Conservation (phyloP, 1,140 invertebrate species). For the Drosophila takahashii region DNA sequence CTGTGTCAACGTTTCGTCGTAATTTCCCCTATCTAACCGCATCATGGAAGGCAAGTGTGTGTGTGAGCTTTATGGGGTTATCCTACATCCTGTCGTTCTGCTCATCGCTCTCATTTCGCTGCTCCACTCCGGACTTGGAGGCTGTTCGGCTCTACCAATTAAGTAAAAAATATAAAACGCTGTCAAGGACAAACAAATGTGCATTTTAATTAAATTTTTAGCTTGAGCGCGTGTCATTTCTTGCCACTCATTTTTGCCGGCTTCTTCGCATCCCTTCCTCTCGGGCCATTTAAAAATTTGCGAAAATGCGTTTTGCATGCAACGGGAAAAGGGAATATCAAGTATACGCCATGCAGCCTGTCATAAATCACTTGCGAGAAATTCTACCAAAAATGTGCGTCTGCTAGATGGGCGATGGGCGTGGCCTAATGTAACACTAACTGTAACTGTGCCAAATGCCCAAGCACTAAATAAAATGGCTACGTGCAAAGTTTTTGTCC, state of each 20-base stretch:
- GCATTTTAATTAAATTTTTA: constrained; percentile 83
- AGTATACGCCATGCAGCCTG: constrained; percentile 65
- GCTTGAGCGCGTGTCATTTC: constrained; percentile 25
- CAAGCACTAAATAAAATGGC: constrained; percentile 67
- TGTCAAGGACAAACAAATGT: constrained; percentile 79
- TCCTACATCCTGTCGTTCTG: constrained; percentile 22
- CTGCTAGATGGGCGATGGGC: constrained; percentile 6
- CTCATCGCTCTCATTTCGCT: constrained; percentile 51
- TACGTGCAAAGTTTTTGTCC: constrained; percentile 66
- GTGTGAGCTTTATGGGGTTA: constrained; percentile 8
- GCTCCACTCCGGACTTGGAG: constrained; percentile 24
- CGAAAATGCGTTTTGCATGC: constrained; percentile 46
- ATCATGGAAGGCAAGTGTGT: constrained; percentile 34
- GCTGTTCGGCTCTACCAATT: constrained; percentile 64
- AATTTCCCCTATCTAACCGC: constrained; percentile 60
- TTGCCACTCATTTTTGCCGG: constrained; percentile 11
- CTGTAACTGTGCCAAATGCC: constrained; percentile 74
- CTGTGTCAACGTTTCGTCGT: constrained; percentile 54
- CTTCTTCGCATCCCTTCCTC: constrained; percentile 1
- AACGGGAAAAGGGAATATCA: constrained; percentile 45
- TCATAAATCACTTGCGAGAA: constrained; percentile 75
- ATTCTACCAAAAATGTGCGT: constrained; percentile 52
- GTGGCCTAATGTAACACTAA: constrained; percentile 54
- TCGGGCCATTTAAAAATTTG: constrained; percentile 53
- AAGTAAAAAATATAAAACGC: constrained; percentile 77